These are phyloP conservation scores for Caretta caretta DNA, from an alignment of 2,113 vertebrate genomes.

Conservation along the genomic window DNA sequence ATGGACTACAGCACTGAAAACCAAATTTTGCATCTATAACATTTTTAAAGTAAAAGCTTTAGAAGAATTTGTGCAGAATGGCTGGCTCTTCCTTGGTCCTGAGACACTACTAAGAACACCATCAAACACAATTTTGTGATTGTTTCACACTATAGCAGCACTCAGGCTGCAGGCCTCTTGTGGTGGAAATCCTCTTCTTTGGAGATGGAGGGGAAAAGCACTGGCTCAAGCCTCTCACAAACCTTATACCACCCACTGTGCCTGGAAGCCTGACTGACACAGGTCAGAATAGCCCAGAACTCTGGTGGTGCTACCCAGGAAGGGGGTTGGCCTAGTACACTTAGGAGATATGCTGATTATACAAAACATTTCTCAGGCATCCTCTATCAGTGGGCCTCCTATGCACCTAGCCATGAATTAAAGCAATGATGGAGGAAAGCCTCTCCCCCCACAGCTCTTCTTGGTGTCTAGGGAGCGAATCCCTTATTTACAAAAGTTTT, in stretches of 20 bases:
- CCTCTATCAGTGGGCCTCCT: neutral
- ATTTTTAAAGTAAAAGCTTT: slow-evolving; percentile 12
- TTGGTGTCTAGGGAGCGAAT: neutral
- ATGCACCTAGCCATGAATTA: neutral
- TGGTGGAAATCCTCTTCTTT: accelerated
- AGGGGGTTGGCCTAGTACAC: neutral
- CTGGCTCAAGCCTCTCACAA: neutral
- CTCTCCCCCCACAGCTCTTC: neutral
- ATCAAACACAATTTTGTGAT: neutral
- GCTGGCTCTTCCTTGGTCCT: neutral
- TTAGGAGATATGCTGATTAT: neutral
- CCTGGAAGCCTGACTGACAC: accelerated
- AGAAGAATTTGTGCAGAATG: accelerated
- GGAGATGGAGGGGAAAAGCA: neutral
- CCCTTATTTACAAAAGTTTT: neutral
- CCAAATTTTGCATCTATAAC: slow-evolving; percentile 21
- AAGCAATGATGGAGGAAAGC: neutral
- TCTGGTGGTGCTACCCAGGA: accelerated
- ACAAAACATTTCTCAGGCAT: neutral
- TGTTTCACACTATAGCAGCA: neutral
- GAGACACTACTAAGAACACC: neutral
- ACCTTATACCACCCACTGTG: neutral
- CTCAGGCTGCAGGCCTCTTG: neutral
- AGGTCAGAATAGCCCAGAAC: accelerated
- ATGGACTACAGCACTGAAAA: neutral